These are phyloP conservation scores for Chascanopsetta lugubris DNA, from an alignment of 2,113 vertebrate species.

Conservation along the genomic window DNA sequence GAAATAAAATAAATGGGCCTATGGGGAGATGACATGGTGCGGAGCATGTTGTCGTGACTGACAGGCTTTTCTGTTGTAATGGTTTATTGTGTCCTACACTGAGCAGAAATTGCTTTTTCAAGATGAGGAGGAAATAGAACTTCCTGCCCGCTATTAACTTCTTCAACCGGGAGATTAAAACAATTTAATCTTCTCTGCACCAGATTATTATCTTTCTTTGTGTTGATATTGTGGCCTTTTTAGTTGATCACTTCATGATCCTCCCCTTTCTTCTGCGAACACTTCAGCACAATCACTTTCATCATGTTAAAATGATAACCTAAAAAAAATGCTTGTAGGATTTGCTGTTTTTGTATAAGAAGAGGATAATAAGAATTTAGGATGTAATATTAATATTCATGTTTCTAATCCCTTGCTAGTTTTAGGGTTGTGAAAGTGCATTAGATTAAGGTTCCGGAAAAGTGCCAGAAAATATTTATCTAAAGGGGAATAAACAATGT, in stretches of 20 bases:
- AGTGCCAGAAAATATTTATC: constrained; percentile 37
- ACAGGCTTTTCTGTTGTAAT: constrained; percentile 34
- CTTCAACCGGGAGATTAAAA: constrained; percentile 36
- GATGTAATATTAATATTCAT: constrained; percentile 61
- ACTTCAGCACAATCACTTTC: constrained; percentile 49
- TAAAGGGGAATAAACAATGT: constrained; percentile 36
- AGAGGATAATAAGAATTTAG: constrained; percentile 48
- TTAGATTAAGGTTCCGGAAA: constrained; percentile 49
- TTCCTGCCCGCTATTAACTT: constrained; percentile 27
- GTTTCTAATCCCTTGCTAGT: constrained; percentile 53
- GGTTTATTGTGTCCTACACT: constrained; percentile 49
- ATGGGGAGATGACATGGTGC: constrained; percentile 75
- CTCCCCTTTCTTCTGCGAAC: constrained; percentile 27
- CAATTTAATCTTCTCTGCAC: constrained; percentile 66
- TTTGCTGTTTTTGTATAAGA: constrained; percentile 55
- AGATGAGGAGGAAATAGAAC: constrained; percentile 51
- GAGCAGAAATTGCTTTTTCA: constrained; percentile 56
- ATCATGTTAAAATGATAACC: constrained; percentile 62
- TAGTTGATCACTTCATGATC: constrained; percentile 59
- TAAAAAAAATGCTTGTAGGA: constrained; percentile 40
- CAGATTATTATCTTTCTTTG: constrained; percentile 64
- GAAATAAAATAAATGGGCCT: constrained; percentile 42
- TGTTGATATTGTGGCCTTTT: constrained; percentile 61
- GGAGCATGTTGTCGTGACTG: constrained; percentile 69
- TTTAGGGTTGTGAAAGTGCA: constrained; percentile 26